These are phyloP conservation scores for Cairina moschata DNA, from an alignment of 2,113 vertebrate species.

Conservation along the genomic window DNA sequence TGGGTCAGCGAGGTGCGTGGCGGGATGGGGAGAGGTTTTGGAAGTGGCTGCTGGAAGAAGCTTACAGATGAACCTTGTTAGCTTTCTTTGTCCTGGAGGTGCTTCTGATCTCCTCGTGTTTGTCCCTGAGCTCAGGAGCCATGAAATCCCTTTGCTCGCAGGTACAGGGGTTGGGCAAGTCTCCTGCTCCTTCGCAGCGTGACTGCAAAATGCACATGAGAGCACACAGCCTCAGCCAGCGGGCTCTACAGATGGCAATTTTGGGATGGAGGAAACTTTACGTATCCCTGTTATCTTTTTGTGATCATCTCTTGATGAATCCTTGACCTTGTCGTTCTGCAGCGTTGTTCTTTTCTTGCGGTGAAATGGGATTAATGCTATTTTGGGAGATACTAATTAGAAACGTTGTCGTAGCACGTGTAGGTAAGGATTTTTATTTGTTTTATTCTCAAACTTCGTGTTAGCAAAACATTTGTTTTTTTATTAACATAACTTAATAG, in stretches of 20 bases:
- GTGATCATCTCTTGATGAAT: neutral
- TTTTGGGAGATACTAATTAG: neutral
- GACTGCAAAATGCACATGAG: neutral
- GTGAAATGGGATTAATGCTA: neutral
- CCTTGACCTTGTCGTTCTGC: neutral
- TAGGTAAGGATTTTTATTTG: neutral
- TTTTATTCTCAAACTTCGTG: neutral
- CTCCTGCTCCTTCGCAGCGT: neutral
- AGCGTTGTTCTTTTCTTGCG: neutral
- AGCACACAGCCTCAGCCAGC: rapidly evolving
- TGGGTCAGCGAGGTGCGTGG: neutral
- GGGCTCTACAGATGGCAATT: neutral
- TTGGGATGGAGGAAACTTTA: neutral
- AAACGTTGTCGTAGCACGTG: neutral
- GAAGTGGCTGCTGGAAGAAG: neutral
- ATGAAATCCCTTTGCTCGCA: neutral
- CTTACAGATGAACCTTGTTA: neutral
- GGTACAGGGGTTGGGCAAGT: neutral
- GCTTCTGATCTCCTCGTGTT: neutral
- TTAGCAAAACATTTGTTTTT: neutral
- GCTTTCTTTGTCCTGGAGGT: neutral
- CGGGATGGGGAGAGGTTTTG: neutral
- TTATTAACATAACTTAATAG: neutral
- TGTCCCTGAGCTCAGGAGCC: neutral
- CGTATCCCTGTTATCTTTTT: rapidly evolving